phyloP scores from a whole-genome alignment of 2,797 vertebrate genomes.

The Dendrocincla tyrannina region DNA sequence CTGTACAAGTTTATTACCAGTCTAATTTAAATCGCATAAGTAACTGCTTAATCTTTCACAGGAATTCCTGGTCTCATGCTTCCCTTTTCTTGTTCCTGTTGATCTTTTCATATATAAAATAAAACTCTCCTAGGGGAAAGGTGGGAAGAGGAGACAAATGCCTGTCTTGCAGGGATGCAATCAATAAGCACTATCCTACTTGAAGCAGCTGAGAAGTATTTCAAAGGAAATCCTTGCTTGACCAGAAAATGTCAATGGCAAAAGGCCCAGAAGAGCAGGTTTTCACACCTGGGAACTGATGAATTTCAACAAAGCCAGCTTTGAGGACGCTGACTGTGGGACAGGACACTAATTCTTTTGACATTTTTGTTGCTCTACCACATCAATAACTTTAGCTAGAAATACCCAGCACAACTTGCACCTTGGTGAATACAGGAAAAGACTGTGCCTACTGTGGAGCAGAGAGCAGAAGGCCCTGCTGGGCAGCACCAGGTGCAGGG shows the following conservation, averaged over 20 bases:
- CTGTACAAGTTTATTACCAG: slow-evolving; percentile 31
- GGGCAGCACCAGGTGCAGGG: neutral
- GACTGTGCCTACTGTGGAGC: fast-evolving
- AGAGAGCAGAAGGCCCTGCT: neutral
- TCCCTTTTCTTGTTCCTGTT: neutral
- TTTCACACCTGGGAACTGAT: neutral
- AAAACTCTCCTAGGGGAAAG: neutral
- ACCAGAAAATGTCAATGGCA: neutral
- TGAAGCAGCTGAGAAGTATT: neutral
- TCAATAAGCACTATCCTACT: neutral
- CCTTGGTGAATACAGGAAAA: fast-evolving
- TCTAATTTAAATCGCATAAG: slow-evolving; percentile 19
- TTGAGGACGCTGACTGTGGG: neutral
- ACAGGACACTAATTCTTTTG: neutral
- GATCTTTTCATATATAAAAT: neutral
- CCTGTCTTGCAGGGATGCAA: neutral
- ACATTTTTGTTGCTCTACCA: neutral
- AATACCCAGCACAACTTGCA: neutral
- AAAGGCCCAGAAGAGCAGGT: neutral
- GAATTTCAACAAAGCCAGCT: neutral
- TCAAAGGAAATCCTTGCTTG: neutral
- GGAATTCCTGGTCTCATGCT: neutral
- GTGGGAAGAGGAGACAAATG: neutral
- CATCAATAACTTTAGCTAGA: neutral
- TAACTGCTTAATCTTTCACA: slow-evolving; percentile 12